A percentile compares a stretch with the other conserved stretches of the same genome.
Conservation (phyloP, 2,797 vertebrate genomes). For the Hypotaenidia philippensis region DNA sequence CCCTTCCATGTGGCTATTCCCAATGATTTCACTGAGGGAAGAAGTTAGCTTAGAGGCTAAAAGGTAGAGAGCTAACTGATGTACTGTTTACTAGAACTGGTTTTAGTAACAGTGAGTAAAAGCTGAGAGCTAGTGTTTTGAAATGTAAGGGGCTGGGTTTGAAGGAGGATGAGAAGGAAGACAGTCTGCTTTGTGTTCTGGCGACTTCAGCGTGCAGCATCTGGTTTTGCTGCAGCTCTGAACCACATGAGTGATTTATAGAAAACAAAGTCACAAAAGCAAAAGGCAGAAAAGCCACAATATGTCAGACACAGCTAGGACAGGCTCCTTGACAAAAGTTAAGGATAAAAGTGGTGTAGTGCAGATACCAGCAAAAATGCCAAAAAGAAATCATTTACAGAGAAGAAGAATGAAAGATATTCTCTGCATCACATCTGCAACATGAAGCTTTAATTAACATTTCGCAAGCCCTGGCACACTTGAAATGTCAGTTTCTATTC, state of each 20-base stretch:
- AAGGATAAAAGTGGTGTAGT: not conserved
- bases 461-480: constrained; percentile 23
- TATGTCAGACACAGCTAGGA: not conserved
- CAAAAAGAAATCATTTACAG: constrained; percentile 4
- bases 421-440: constrained; percentile 21
- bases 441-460: constrained; percentile 65
- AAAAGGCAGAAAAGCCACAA: not conserved
- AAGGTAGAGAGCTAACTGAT: not conserved
- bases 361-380: not conserved
- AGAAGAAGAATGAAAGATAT: constrained; percentile 9
- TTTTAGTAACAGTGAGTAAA: not conserved
- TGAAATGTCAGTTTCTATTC: constrained; percentile 45
- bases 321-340: not conserved
- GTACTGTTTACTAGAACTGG: not conserved
- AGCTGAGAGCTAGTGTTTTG: not conserved
- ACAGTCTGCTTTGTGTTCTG: not conserved
- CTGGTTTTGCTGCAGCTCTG: not conserved
- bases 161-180: not conserved
- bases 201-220: not conserved
- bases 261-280: constrained; percentile 17
- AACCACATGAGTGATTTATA: not conserved
- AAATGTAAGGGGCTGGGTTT: not conserved
- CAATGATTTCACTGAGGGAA: not conserved
- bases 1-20: not conserved
- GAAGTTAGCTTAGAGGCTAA: not conserved